These are phyloP conservation scores for Micrastur ruficollis DNA, from an alignment of 2,797 vertebrate genomes.

Conservation along the genomic window DNA sequence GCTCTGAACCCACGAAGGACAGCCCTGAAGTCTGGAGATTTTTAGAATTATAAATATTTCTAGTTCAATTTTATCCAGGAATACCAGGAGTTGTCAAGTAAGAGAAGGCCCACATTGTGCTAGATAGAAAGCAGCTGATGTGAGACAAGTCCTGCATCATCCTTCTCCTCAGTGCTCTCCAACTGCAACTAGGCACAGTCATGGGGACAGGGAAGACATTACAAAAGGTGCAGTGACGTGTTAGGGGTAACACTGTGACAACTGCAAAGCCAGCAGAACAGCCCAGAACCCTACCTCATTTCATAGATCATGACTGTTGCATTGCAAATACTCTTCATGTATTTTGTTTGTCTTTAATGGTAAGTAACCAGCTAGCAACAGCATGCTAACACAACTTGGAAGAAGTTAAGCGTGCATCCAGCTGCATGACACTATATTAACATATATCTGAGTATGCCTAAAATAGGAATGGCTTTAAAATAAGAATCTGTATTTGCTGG, in stretches of 20 bases:
- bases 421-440: not conserved
- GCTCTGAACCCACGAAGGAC: not conserved
- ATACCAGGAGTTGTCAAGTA: not conserved
- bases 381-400: not conserved
- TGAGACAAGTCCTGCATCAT: not conserved
- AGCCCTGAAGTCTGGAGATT: not conserved
- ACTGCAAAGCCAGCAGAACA: not conserved
- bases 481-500: not conserved
- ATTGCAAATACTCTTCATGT: not conserved
- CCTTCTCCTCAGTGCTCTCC: not conserved
- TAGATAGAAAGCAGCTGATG: not conserved
- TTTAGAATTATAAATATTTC: not conserved
- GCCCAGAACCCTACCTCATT: not conserved
- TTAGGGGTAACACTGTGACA: not conserved
- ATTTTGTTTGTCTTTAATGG: not conserved
- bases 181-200: not conserved
- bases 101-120: not conserved
- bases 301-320: not conserved
- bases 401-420: not conserved
- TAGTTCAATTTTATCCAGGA: not conserved
- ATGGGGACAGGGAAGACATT: not conserved
- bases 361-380: not conserved
- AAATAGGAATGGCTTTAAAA: not conserved
- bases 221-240: rapidly evolving
- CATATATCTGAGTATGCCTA: not conserved